phyloP scores from a whole-genome alignment of 1,140 invertebrate genomes.

The Ephestia elutella region DNA sequence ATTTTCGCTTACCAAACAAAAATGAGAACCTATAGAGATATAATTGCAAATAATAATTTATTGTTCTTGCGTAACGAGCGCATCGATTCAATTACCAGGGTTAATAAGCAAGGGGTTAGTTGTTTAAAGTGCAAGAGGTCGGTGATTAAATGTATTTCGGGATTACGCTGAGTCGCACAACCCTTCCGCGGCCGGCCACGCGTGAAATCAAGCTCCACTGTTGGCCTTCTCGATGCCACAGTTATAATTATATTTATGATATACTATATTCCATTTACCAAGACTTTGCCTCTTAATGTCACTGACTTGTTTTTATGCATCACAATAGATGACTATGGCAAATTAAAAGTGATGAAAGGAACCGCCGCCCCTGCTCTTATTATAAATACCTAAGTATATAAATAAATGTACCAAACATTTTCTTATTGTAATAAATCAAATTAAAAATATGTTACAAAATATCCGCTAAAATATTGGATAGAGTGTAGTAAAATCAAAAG shows the following conservation, averaged over 20 bases:
- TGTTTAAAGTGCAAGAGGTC: conserved; percentile 47
- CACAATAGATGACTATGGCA: too few species aligned
- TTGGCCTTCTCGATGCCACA: conserved; percentile 48
- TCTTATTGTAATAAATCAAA: too few species aligned
- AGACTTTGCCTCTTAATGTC: too few species aligned
- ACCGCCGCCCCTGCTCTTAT: too few species aligned
- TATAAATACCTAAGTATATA: too few species aligned
- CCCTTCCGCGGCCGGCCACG: conserved; percentile 42
- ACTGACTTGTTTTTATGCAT: too few species aligned
- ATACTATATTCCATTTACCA: too few species aligned
- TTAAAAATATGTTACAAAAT: too few species aligned
- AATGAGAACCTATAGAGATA: not conserved
- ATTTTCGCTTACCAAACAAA: conserved; percentile 4
- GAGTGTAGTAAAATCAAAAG: too few species aligned
- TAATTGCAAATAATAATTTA: conserved; percentile 23
- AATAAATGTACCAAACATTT: too few species aligned
- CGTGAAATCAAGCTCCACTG: conserved; percentile 71
- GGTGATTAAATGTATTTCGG: conserved; percentile 64
- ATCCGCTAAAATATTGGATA: too few species aligned
- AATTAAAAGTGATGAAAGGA: too few species aligned
- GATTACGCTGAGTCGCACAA: conserved; percentile 49
- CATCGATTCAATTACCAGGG: conserved; percentile 55
- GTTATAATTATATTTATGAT: not conserved
- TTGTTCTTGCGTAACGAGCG: conserved; percentile 45
- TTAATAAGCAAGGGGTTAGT: conserved; percentile 62